Conservation (phyloP, 2,797 vertebrate genomes). For the Loriculus beryllinus region DNA sequence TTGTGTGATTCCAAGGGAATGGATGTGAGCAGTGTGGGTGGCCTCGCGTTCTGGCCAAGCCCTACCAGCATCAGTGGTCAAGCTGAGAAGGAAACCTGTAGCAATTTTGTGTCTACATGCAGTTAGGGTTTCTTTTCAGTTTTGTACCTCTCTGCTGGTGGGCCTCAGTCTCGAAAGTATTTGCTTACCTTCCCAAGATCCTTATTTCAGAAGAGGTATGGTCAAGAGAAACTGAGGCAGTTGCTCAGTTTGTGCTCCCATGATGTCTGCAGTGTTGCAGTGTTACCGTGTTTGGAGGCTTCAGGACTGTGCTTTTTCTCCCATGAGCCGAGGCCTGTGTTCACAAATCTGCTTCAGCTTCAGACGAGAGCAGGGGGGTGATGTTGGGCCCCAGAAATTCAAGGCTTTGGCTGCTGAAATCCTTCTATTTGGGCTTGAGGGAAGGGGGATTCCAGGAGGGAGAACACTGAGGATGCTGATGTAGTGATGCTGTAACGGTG, state of each 20-base stretch:
- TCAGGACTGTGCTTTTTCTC: background rate
- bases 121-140: background rate
- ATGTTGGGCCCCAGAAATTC: accelerated
- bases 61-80: slow-evolving; percentile 5
- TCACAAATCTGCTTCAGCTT: background rate
- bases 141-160: background rate
- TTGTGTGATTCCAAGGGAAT: background rate
- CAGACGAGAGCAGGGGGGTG: background rate
- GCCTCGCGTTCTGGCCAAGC: background rate
- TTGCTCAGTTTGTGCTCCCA: accelerated
- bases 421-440: background rate
- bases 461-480: accelerated
- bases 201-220: accelerated
- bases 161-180: background rate
- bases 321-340: accelerated
- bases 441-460: background rate
- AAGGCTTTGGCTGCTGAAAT: background rate
- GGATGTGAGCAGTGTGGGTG: slow-evolving; percentile 33
- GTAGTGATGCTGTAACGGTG: background rate
- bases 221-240: background rate
- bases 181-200: background rate
- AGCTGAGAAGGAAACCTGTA: background rate
- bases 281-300: accelerated
- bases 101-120: background rate
- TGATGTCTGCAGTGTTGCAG: accelerated